Evolutionary conservation across 2,797 vertebrate genomes (phyloP), one percentile per base, ranked within the genome.

Genomic region (Rhinichthys osculus): DNA sequence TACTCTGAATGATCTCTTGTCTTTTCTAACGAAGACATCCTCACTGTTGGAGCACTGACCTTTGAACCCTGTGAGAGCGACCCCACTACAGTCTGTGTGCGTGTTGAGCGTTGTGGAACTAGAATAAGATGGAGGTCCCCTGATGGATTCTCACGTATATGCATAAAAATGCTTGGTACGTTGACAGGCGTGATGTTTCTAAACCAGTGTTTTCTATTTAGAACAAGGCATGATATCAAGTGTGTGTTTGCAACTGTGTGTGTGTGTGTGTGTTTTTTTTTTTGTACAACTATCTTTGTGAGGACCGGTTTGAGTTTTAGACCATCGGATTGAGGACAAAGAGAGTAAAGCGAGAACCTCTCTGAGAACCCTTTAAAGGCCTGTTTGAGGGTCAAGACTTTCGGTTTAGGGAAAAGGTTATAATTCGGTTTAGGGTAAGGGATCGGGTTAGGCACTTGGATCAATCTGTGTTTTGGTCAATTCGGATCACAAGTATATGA

Each of bases 81-180:
- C 54, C 54, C 38, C 27, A 72, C 40, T 73, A 62, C 81, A 44
- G 38, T 82, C 52, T 57, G 50, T 82, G 50, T 21, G 79, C 7
- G 80, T 69, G 40, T 79, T 52, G 33, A 38, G 23, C n/a, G 80
- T 71, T 62, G 40, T 44, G 81, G 17, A 57, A 62, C 35, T 72
- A 82, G 81, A 82, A 62, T 71, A 21, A 57, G 38, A n/a, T 74
- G 71, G 80, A 52, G 87, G 82, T 78, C 54, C 54, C 86, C 52
- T 71, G 66, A 73, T 80, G 87, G 79, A 86, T 77, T 87, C 87
- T 87, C 62, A 62, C 47, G 44, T 16, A 47, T 87, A 83, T 89
- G 93, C 91, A 92, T 92, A 73, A 62, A 79, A 17, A 80, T 38
- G 69, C 69, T 50, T 66, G 35, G 40, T 77, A 47, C 71, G 38